A percentile compares a stretch with the other conserved stretches of the same genome.
Conservation (phyloP, 2,888 invertebrate species). For the Neoascia interrupta region DNA sequence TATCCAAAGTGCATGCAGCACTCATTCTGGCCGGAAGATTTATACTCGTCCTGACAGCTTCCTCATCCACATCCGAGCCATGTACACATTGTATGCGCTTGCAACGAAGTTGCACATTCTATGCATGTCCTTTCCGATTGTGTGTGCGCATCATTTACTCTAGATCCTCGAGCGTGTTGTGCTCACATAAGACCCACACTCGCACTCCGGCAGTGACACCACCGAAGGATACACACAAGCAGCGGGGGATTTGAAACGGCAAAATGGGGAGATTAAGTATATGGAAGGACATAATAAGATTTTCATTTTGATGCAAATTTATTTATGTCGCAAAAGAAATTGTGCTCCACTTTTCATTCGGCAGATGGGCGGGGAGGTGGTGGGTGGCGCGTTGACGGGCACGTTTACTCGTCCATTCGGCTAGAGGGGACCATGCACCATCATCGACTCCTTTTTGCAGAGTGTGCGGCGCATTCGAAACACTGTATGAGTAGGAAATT, state of each 20-base stretch:
- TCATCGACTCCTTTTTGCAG: background rate
- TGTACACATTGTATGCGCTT: background rate
- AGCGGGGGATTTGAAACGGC: background rate
- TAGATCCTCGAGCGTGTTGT: constrained; percentile 40
- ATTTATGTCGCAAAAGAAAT: constrained; percentile 65
- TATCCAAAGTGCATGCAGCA: constrained; percentile 58
- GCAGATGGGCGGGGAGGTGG: too few species aligned
- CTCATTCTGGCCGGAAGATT: constrained; percentile 56
- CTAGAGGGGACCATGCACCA: constrained; percentile 2
- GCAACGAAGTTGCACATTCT: constrained; percentile 50
- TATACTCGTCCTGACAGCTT: constrained; percentile 62
- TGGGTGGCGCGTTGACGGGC: constrained; percentile 49
- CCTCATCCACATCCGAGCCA: constrained; percentile 26
- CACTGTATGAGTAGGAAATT: constrained; percentile 19
- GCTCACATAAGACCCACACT: constrained; percentile 15
- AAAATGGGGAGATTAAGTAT: constrained; percentile 44
- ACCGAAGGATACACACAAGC: background rate
- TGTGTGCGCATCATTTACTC: constrained; percentile 66
- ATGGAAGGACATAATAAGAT: constrained; percentile 67
- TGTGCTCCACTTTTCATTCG: constrained; percentile 50
- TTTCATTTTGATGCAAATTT: constrained; percentile 67
- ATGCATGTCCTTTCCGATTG: constrained; percentile 63
- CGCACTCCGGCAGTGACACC: background rate
- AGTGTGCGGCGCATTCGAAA: background rate
- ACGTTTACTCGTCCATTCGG: constrained; percentile 40